Evolutionary conservation across 2,797 vertebrate species (phyloP).

Genomic region (Numenius phaeopus): DNA sequence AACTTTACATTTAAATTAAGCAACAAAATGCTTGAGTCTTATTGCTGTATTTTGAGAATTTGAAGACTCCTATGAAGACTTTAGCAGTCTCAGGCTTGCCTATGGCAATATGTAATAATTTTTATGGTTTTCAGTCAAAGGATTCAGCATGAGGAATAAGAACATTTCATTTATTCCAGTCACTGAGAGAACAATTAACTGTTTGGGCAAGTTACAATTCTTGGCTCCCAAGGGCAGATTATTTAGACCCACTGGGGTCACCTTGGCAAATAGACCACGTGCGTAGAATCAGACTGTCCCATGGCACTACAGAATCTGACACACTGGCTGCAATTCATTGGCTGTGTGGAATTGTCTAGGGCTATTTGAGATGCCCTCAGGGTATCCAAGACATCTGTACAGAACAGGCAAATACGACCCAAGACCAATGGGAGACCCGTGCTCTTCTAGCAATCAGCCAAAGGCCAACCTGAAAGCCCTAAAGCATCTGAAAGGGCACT

Average conservation of each 20-base stretch:
- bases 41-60: constrained; percentile 25
- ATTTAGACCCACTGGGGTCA: not conserved
- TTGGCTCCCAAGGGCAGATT: not conserved
- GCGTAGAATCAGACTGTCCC: not conserved
- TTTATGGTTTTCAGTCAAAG: constrained; percentile 50
- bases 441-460: not conserved
- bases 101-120: constrained; percentile 23
- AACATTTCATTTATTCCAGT: constrained; percentile 21
- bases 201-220: not conserved
- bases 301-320: not conserved
- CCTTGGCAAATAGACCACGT: not conserved
- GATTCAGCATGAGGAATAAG: constrained; percentile 23
- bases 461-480: not conserved
- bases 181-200: constrained; percentile 29
- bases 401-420: not conserved
- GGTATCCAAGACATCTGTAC: not conserved
- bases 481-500: not conserved
- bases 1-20: constrained; percentile 15
- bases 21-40: not conserved
- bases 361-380: not conserved
- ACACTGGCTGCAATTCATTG: not conserved
- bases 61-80: constrained; percentile 20
- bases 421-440: not conserved
- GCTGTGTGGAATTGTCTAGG: not conserved
- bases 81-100: constrained; percentile 33